Evolutionary conservation across 2,797 vertebrate species (phyloP).

Genomic region (Halcyon badia): DNA sequence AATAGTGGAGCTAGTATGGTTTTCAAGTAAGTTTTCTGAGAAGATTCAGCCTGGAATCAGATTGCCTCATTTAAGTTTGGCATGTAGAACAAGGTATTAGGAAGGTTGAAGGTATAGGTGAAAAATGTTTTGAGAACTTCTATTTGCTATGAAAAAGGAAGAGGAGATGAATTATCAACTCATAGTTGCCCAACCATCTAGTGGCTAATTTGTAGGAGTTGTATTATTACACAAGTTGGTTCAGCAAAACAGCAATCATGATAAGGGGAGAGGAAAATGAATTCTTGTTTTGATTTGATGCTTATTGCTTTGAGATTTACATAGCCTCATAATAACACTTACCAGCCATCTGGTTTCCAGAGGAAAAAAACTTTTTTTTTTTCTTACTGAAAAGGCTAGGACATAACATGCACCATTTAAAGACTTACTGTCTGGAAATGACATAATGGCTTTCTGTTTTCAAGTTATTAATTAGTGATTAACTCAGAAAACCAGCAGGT

Average conservation of each 20-base stretch:
- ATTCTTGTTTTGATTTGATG: conserved; percentile 65
- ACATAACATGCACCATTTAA: conserved; percentile 68
- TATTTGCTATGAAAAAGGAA: background rate
- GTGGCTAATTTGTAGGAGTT: background rate
- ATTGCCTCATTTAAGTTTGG: background rate
- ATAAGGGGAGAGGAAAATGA: conserved; percentile 35
- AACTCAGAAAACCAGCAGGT: conserved; percentile 40
- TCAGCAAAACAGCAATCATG: conserved; percentile 27
- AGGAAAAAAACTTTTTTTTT: conserved; percentile 24
- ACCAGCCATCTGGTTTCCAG: conserved; percentile 64
- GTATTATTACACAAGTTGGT: conserved; percentile 26
- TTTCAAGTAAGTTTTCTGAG: background rate
- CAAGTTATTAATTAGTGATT: conserved; percentile 70
- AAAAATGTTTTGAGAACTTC: background rate
- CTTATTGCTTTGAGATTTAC: conserved; percentile 70
- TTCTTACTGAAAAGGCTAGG: conserved; percentile 25
- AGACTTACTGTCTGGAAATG: conserved; percentile 68
- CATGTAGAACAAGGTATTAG: background rate
- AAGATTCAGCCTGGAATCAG: background rate
- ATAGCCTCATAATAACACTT: conserved; percentile 60
- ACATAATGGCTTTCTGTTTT: conserved; percentile 65
- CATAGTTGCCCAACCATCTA: background rate
- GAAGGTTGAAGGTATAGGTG: background rate
- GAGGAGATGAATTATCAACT: background rate
- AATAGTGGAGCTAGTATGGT: background rate